phyloP scores from a whole-genome alignment of 1,140 invertebrate genomes.

The Mamestra configurata region DNA sequence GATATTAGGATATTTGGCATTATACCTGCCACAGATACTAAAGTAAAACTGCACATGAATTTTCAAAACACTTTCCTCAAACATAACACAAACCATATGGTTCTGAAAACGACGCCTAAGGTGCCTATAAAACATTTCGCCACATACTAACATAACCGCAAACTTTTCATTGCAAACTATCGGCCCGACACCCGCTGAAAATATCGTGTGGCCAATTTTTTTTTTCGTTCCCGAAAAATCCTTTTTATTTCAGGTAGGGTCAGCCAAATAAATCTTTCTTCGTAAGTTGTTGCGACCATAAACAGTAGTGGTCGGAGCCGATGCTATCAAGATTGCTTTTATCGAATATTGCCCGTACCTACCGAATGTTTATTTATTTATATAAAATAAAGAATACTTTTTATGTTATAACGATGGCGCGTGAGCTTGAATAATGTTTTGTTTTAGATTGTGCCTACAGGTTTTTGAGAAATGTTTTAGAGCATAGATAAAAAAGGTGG shows the following conservation, averaged over 20 bases:
- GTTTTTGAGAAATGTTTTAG: no score
- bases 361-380: conserved; percentile 66
- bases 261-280: conserved; percentile 72
- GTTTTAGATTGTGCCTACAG: neutral
- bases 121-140: conserved; percentile 20
- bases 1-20: no score
- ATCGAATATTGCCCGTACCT: conserved; percentile 74
- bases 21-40: no score
- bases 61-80: conserved; percentile 2
- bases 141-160: conserved; percentile 14
- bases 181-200: conserved; percentile 24
- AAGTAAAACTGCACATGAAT: neutral
- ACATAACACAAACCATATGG: neutral
- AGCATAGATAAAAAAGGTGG: no score
- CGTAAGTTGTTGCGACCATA: conserved; percentile 73
- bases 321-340: conserved; percentile 78
- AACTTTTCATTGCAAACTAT: conserved; percentile 27
- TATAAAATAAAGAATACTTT: conserved; percentile 53
- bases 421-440: conserved; percentile 28
- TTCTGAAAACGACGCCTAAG: neutral
- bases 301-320: conserved; percentile 67
- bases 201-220: conserved; percentile 45
- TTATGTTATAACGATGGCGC: conserved; percentile 36
- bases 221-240: conserved; percentile 54
- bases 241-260: conserved; percentile 68